Conservation (phyloP, 92 coral and sea anemone genomes). For the Palythoa grandiflora region DNA sequence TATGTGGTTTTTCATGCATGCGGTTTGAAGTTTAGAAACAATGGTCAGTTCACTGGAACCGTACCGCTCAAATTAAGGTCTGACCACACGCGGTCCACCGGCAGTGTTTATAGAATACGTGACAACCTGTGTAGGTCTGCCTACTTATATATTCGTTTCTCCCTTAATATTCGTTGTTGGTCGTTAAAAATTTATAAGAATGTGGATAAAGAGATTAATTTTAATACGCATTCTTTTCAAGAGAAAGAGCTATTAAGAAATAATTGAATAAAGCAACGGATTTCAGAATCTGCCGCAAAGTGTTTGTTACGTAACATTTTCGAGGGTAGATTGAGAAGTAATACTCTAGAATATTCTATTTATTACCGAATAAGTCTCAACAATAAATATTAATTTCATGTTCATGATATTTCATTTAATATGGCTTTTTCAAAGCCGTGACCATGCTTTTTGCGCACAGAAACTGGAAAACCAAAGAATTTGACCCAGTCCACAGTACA, state of each 20-base stretch:
- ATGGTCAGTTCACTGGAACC: neutral
- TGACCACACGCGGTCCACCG: neutral
- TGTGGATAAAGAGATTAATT: neutral
- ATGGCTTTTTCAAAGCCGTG: too few relatives aligned
- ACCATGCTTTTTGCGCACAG: too few relatives aligned
- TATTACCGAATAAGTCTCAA: too few relatives aligned
- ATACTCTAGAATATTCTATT: too few relatives aligned
- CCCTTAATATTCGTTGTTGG: neutral
- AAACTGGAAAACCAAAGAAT: too few relatives aligned
- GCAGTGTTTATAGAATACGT: neutral
- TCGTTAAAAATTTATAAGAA: neutral
- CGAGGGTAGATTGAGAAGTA: neutral
- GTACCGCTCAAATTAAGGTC: too few relatives aligned
- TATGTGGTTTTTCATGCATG: neutral
- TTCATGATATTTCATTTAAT: too few relatives aligned
- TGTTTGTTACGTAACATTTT: neutral
- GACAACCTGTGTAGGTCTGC: neutral
- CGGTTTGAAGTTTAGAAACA: neutral
- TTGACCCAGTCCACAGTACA: too few relatives aligned
- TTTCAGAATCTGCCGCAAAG: neutral
- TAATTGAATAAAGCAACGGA: neutral
- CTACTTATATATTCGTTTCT: neutral
- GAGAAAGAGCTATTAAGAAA: neutral
- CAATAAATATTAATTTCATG: too few relatives aligned
- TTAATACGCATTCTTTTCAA: neutral